Percentiles rank a stretch among this genome's conserved stretches.
These are phyloP conservation scores for Leptinotarsa defecta DNA, from an alignment of 1,140 invertebrate genomes.

Conservation along the genomic window DNA sequence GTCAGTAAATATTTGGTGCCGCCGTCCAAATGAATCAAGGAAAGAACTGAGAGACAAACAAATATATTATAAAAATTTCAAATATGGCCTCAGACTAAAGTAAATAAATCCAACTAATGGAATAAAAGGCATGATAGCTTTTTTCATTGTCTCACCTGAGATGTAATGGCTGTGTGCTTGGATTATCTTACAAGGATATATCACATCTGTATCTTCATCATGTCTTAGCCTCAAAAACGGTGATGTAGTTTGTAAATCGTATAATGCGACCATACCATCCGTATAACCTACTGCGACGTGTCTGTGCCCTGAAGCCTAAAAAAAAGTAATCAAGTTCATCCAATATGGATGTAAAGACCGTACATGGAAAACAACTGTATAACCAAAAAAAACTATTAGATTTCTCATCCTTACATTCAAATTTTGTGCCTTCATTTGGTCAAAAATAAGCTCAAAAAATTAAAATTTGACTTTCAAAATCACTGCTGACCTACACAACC, in stretches of 20 bases:
- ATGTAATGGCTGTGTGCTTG: conserved; percentile 40
- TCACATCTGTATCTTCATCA: conserved; percentile 26
- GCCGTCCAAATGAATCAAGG: conserved; percentile 37
- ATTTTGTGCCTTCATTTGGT: no score
- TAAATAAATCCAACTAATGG: neutral
- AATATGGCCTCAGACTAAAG: no score
- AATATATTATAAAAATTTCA: neutral
- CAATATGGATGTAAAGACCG: no score
- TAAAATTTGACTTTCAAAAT: no score
- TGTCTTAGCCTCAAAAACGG: conserved; percentile 33
- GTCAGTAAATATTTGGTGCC: conserved; percentile 46
- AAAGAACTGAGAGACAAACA: conserved; percentile 28
- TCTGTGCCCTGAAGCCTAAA: conserved; percentile 46
- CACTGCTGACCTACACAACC: no score
- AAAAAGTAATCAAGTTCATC: neutral
- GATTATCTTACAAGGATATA: conserved; percentile 40
- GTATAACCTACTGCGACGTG: conserved; percentile 50
- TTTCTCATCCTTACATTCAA: no score
- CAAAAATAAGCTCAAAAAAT: no score
- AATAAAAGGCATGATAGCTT: neutral
- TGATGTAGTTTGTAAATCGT: conserved; percentile 37
- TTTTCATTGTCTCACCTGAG: conserved; percentile 35
- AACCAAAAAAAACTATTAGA: no score
- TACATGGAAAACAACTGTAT: no score
- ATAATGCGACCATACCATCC: conserved; percentile 49